These are phyloP conservation scores for Synergus laeviventris DNA, from an alignment of 2,888 invertebrate species.

Conservation along the genomic window DNA sequence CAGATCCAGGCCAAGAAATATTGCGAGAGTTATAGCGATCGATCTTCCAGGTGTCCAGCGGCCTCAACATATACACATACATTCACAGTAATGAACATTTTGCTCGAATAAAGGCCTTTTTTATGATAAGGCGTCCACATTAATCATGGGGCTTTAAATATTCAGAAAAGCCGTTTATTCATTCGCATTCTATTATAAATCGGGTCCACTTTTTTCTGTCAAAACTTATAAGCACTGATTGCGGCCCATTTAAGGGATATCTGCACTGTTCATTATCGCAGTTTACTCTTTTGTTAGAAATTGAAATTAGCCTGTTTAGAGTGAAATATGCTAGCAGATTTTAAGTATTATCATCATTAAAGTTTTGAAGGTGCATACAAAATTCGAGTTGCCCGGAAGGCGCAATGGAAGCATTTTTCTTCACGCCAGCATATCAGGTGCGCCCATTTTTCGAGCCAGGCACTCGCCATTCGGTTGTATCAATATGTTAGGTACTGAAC, in stretches of 20 bases:
- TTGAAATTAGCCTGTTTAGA: too few species aligned
- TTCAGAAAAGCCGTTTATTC: slow-evolving; percentile 18
- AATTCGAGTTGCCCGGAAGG: slow-evolving; percentile 7
- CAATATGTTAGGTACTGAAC: slow-evolving; percentile 19
- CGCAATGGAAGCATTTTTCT: slow-evolving; percentile 31
- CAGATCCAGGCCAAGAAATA: slow-evolving; percentile 22
- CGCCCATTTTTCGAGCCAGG: slow-evolving; percentile 9
- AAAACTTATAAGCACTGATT: slow-evolving; percentile 9
- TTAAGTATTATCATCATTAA: slow-evolving; percentile 29
- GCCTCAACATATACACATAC: slow-evolving; percentile 13
- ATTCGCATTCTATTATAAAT: slow-evolving; percentile 13
- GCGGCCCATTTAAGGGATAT: background rate
- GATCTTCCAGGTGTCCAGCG: slow-evolving; percentile 30
- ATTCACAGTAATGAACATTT: slow-evolving; percentile 24
- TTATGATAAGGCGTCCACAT: slow-evolving; percentile 28
- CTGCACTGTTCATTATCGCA: too few species aligned
- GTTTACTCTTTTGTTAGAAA: too few species aligned
- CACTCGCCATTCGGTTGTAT: slow-evolving; percentile 22
- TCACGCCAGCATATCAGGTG: slow-evolving; percentile 3
- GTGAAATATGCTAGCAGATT: background rate
- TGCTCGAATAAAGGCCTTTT: slow-evolving; percentile 16
- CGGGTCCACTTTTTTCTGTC: background rate
- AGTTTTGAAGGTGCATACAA: slow-evolving; percentile 3
- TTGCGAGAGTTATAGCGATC: slow-evolving; percentile 26
- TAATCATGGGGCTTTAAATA: slow-evolving; percentile 25